Evolutionary conservation across 2,113 vertebrate species (phyloP).

Genomic region (Gadus macrocephalus): DNA sequence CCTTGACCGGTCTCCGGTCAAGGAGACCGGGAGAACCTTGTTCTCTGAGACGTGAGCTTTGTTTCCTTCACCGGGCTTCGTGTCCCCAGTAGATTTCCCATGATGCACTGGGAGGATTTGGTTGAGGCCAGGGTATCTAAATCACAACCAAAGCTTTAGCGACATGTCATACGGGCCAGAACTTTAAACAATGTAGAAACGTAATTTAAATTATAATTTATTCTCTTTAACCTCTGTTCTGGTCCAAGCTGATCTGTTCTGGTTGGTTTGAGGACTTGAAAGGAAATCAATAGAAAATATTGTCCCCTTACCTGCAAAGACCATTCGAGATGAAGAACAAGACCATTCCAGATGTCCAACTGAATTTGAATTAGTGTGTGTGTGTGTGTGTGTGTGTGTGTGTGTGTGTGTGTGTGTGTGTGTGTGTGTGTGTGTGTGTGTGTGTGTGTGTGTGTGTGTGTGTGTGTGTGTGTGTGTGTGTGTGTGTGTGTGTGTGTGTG

Average conservation of each 20-base stretch:
- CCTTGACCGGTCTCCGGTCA: too few species aligned
- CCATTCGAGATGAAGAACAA: too few species aligned
- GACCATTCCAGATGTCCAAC: not conserved
- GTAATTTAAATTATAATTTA: too few species aligned
- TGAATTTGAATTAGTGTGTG: not conserved
- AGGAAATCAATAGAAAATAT: too few species aligned
- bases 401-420: slow-evolving; percentile 7
- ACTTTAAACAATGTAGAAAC: too few species aligned
- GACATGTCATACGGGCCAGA: too few species aligned
- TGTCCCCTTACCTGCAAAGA: too few species aligned
- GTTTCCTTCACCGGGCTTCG: not conserved
- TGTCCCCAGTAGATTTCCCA: not conserved
- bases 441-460: not conserved
- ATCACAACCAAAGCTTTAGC: too few species aligned
- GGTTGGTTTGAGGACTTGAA: too few species aligned
- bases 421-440: not conserved
- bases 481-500: slow-evolving; percentile 1
- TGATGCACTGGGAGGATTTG: not conserved
- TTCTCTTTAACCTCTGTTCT: too few species aligned
- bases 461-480: not conserved
- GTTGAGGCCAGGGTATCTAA: too few species aligned
- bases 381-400: slow-evolving; percentile 8
- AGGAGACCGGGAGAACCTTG: not conserved
- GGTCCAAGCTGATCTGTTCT: too few species aligned
- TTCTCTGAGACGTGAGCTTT: slow-evolving; percentile 1